Evolutionary conservation across 2,113 vertebrate species (phyloP).

Genomic region (Panurus biarmicus): DNA sequence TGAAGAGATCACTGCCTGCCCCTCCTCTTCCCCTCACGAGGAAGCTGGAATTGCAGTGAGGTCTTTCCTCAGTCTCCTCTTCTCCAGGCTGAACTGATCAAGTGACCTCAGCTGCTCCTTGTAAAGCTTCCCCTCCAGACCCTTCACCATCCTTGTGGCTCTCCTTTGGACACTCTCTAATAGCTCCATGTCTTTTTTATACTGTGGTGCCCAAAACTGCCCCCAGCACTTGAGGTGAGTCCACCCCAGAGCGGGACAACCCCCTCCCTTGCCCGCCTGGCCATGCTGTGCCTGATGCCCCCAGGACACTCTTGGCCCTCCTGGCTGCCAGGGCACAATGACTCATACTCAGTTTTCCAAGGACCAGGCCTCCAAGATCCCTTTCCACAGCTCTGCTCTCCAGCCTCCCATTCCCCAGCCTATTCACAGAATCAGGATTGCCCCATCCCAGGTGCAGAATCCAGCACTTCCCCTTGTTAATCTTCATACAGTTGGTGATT

Average conservation of each 20-base stretch:
- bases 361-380: rapidly evolving
- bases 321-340: not conserved
- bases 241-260: rapidly evolving
- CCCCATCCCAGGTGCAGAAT: not conserved
- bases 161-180: not conserved
- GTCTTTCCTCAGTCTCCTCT: not conserved
- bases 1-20: not conserved
- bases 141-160: not conserved
- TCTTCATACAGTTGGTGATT: not conserved
- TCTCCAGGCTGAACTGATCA: not conserved
- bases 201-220: rapidly evolving
- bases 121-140: rapidly evolving
- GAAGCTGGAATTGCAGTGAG: rapidly evolving
- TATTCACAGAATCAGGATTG: not conserved
- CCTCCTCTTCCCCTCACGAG: not conserved
- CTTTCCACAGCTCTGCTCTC: not conserved
- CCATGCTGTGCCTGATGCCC: not conserved
- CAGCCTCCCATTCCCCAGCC: not conserved
- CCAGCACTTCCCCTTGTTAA: not conserved
- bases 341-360: not conserved
- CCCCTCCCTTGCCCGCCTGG: not conserved
- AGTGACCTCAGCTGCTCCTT: not conserved
- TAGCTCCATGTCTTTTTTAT: not conserved
- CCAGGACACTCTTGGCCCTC: rapidly evolving
- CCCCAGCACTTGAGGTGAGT: not conserved